Percentiles rank a stretch among this genome's conserved stretches.
phyloP scores from a whole-genome alignment of 2,113 vertebrate species.

The Phaethon lepturus region DNA sequence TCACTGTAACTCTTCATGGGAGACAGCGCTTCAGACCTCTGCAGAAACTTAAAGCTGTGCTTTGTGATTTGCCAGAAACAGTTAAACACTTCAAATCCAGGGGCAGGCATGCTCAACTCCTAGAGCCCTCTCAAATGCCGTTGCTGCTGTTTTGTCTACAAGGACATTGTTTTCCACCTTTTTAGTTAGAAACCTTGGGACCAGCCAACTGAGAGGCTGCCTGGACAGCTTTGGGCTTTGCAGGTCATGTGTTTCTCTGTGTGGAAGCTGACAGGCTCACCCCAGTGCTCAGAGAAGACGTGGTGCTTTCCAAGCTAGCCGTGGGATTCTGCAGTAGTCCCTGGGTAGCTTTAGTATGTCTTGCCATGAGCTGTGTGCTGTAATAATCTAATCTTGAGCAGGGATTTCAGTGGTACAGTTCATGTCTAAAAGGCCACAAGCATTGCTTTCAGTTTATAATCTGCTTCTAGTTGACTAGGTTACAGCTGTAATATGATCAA shows the following conservation, averaged over 20 bases:
- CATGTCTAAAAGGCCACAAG: background rate
- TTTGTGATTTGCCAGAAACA: background rate
- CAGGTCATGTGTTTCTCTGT: background rate
- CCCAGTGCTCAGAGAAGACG: accelerated
- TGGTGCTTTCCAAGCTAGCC: background rate
- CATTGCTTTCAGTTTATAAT: conserved; percentile 28
- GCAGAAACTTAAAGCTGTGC: background rate
- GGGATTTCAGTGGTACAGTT: background rate
- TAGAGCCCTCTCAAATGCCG: background rate
- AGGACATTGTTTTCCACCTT: background rate
- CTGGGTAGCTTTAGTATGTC: background rate
- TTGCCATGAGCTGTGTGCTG: background rate
- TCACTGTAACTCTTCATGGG: background rate
- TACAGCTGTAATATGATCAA: conserved; percentile 61
- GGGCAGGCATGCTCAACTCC: background rate
- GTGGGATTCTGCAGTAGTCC: background rate
- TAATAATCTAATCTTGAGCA: background rate
- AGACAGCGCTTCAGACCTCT: background rate
- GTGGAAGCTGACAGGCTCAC: background rate
- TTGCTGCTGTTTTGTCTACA: background rate
- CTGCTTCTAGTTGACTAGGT: conserved; percentile 40
- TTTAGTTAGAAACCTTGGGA: background rate
- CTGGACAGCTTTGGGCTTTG: background rate
- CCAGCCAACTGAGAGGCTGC: background rate
- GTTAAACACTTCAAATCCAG: background rate